Conservation (phyloP, 2,797 vertebrate genomes). For the Pampus argenteus region DNA sequence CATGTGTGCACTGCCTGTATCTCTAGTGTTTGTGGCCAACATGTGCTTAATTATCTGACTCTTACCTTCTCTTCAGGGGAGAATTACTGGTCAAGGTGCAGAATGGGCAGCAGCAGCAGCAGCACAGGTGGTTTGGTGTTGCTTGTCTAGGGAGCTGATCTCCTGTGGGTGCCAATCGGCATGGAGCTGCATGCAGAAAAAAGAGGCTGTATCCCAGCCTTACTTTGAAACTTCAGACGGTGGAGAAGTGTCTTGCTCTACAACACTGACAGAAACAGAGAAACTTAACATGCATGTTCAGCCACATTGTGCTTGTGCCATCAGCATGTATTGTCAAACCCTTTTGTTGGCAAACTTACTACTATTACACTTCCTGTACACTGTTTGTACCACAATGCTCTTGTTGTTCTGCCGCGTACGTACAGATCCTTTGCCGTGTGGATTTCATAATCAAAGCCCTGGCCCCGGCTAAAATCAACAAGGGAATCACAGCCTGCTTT, state of each 20-base stretch:
- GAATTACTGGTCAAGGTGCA: slow-evolving; percentile 19
- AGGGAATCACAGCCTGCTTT: slow-evolving; percentile 44
- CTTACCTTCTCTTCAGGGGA: background rate
- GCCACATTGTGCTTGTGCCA: background rate
- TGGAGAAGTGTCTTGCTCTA: slow-evolving; percentile 7
- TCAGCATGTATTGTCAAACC: background rate
- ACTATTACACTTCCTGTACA: background rate
- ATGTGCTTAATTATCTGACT: slow-evolving; percentile 31
- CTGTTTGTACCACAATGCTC: background rate
- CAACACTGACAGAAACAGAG: slow-evolving; percentile 6
- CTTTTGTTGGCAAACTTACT: background rate
- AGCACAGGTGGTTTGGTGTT: slow-evolving; percentile 23
- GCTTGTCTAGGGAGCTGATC: slow-evolving; percentile 23
- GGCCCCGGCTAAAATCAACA: slow-evolving; percentile 49
- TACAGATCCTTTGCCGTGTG: slow-evolving; percentile 9
- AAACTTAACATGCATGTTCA: background rate
- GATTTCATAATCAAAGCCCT: slow-evolving; percentile 55
- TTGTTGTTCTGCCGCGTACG: background rate
- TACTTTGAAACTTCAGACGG: background rate
- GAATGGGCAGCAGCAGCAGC: slow-evolving; percentile 9
- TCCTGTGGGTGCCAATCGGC: slow-evolving; percentile 8
- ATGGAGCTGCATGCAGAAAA: slow-evolving; percentile 17
- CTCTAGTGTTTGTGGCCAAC: background rate
- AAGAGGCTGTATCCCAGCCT: slow-evolving; percentile 6
- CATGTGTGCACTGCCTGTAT: slow-evolving; percentile 2